Evolutionary conservation across 2,797 vertebrate genomes (phyloP).

Genomic region (Sebastes cheni): DNA sequence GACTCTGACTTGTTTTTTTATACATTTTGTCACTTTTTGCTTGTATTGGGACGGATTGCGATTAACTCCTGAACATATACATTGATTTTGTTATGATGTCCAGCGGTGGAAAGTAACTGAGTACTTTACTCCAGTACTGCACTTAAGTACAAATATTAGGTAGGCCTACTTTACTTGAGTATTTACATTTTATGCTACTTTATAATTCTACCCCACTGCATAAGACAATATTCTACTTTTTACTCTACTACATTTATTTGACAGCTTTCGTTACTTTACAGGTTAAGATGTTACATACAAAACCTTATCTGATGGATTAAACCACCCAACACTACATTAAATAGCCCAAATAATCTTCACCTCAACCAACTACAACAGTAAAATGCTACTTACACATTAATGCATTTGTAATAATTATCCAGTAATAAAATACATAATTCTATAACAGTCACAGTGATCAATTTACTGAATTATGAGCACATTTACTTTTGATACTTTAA

Average conservation of each 20-base stretch:
- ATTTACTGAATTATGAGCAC: neutral
- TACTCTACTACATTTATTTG: too few species aligned
- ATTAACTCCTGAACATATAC: rapidly evolving
- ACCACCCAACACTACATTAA: too few species aligned
- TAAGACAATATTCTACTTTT: too few species aligned
- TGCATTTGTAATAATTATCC: neutral
- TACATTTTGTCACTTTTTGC: neutral
- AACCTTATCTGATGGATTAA: too few species aligned
- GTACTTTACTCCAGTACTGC: neutral
- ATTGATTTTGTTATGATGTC: too few species aligned
- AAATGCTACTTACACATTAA: neutral
- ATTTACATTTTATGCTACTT: neutral
- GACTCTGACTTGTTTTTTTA: neutral
- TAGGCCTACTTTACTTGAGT: neutral
- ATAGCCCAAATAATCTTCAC: too few species aligned
- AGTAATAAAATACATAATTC: neutral
- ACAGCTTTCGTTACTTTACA: too few species aligned
- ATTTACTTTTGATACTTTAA: neutral
- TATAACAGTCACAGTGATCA: neutral
- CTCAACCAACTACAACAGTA: too few species aligned
- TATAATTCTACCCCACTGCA: neutral
- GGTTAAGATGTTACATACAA: too few species aligned
- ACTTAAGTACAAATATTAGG: neutral
- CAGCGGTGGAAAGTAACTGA: neutral
- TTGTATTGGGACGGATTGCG: neutral